Evolutionary conservation across 2,113 vertebrate genomes (phyloP), one percentile per base, ranked within the genome.

Genomic region (Heloderma charlesbogerti): DNA sequence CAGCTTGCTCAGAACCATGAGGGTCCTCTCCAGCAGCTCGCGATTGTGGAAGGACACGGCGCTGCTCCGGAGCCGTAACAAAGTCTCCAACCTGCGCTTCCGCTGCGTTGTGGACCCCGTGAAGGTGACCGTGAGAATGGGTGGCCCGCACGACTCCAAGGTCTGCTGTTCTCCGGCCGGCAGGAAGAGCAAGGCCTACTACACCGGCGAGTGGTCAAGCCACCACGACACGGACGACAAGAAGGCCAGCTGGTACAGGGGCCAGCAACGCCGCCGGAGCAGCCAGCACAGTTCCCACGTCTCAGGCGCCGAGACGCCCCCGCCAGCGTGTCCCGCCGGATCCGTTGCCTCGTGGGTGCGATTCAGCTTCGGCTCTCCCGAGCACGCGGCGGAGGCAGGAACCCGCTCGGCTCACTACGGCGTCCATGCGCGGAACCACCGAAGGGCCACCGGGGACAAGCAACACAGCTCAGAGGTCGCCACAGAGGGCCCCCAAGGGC

Each of bases 231-330:
- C 66, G 3, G 89, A 57, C 1, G 63, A 94, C 84, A 92, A 91
- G 89, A 94, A 92, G 93, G 90, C 91, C 89, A 72, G 93, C 79
- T 92, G 87, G 92, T 90, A 86, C 20, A 84, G 92, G 60, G 75
- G 54, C 89, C 94, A 88, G 4, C 81, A 86, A n/a, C 63, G 60
- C 60, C 75, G 87, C 87, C 89, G n/a, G 67, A 91, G 71, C 57
- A 91, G 94, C 51, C 94, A 91, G 89, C 92, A 82, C 91, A 93
- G 94, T 89, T 93, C 91, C 88, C 93, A 67, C 78, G 90, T 88
- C 81, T 91, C 92, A 9, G 91, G 60, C 90, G 72, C 91, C n/a
- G 93, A 95, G 91, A 94, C 92, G 74, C 75, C 95, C 86, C 89
- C 51, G 66, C 37, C 93, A 29, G 91, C 90, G 22, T 86, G 29